phyloP scores from a whole-genome alignment of 2,888 invertebrate species.

The Drosophila emarginata region DNA sequence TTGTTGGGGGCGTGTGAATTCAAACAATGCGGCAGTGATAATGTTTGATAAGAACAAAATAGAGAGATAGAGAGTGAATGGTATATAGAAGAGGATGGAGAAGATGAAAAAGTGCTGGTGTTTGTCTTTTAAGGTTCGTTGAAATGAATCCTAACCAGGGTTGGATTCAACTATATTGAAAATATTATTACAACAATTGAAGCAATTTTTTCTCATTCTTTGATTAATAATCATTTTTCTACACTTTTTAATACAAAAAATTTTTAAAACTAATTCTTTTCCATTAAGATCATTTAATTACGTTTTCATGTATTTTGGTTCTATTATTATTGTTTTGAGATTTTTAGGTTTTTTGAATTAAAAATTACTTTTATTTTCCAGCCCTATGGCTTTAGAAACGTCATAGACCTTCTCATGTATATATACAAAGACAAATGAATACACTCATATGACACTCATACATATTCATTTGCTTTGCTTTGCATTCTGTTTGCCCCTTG shows the following conservation, averaged over 20 bases:
- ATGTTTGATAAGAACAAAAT: conserved; percentile 50
- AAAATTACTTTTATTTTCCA: conserved; percentile 7
- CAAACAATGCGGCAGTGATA: conserved; percentile 76
- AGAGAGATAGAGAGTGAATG: conserved; percentile 1
- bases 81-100: conserved; percentile 7
- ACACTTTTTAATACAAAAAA: too few relatives aligned
- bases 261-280: too few relatives aligned
- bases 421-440: neutral
- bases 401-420: conserved; percentile 3
- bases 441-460: conserved; percentile 10
- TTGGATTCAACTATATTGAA: neutral
- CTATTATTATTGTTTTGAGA: too few relatives aligned
- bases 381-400: conserved; percentile 3
- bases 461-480: conserved; percentile 24
- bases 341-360: neutral
- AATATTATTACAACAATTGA: too few relatives aligned
- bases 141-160: conserved; percentile 21
- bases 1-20: conserved; percentile 78
- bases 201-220: too few relatives aligned
- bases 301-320: too few relatives aligned
- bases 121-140: conserved; percentile 27
- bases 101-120: conserved; percentile 32
- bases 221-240: too few relatives aligned
- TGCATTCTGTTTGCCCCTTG: conserved; percentile 38
- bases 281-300: too few relatives aligned